phyloP scores from a whole-genome alignment of 2,113 vertebrate species.

The Zosterops lateralis region DNA sequence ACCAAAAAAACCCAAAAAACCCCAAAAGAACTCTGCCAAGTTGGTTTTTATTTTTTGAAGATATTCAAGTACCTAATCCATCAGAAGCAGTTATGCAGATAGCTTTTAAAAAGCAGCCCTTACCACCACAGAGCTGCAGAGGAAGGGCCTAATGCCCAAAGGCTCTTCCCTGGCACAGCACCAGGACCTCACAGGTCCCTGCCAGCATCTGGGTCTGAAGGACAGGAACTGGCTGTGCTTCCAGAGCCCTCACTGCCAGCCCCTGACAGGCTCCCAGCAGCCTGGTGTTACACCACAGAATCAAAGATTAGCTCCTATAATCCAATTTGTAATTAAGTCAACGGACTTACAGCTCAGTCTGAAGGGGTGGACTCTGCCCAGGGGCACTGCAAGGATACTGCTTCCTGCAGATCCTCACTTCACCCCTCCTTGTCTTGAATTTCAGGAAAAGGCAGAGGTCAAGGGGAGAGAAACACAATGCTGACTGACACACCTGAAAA shows the following conservation, averaged over 20 bases:
- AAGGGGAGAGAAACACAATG: neutral
- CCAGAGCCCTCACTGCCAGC: neutral
- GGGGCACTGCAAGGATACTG: neutral
- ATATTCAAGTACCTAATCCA: neutral
- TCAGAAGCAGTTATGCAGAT: neutral
- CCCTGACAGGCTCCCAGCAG: neutral
- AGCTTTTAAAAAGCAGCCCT: neutral
- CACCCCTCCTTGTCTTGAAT: neutral
- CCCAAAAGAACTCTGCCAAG: neutral
- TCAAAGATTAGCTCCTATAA: slow-evolving; percentile 45
- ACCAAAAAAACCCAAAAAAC: neutral
- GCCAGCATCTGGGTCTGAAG: neutral
- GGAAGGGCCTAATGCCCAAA: neutral
- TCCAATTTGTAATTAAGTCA: slow-evolving; percentile 60
- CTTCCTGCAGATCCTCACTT: neutral
- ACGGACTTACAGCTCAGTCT: neutral
- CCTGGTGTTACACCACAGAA: slow-evolving; percentile 14
- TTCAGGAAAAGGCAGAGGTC: neutral
- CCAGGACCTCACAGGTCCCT: neutral
- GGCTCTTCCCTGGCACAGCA: neutral
- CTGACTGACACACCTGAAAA: neutral
- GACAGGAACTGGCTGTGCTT: slow-evolving; percentile 46
- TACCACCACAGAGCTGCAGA: neutral
- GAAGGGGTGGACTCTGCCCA: neutral
- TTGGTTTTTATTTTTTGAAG: neutral